Percentiles rank a stretch among this genome's conserved stretches.
phyloP scores from a whole-genome alignment of 2,113 vertebrate genomes.

The Tonatia bakeri region DNA sequence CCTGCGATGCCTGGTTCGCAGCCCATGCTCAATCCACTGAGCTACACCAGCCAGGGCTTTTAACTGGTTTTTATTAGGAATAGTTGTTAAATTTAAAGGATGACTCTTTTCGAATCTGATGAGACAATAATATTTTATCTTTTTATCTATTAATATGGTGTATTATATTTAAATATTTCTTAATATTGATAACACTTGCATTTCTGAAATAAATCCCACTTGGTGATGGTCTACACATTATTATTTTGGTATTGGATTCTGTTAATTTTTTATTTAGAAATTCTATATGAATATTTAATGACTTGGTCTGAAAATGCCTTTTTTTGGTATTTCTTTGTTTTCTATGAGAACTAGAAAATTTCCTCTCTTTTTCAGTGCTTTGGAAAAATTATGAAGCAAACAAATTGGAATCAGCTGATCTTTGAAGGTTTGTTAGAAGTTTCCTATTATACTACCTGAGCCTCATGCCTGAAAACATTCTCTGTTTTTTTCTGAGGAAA shows the following conservation, averaged over 20 bases:
- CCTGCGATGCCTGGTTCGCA: too few species aligned
- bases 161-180: not conserved
- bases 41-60: too few species aligned
- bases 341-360: not conserved
- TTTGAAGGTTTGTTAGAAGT: not conserved
- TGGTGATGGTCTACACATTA: not conserved
- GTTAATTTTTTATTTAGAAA: not conserved
- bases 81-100: not conserved
- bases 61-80: not conserved
- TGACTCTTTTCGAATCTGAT: not conserved
- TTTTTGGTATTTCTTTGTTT: not conserved
- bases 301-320: not conserved
- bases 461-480: not conserved
- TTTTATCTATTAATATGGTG: not conserved
- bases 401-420: not conserved
- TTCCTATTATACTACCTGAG: not conserved
- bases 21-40: too few species aligned
- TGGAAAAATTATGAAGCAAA: not conserved
- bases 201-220: not conserved
- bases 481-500: not conserved
- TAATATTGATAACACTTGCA: not conserved
- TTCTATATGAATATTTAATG: not conserved
- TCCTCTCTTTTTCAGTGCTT: not conserved
- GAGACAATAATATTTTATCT: not conserved
- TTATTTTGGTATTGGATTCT: not conserved